Conservation (phyloP, 2,888 invertebrate genomes). For the Hyles lineata region DNA sequence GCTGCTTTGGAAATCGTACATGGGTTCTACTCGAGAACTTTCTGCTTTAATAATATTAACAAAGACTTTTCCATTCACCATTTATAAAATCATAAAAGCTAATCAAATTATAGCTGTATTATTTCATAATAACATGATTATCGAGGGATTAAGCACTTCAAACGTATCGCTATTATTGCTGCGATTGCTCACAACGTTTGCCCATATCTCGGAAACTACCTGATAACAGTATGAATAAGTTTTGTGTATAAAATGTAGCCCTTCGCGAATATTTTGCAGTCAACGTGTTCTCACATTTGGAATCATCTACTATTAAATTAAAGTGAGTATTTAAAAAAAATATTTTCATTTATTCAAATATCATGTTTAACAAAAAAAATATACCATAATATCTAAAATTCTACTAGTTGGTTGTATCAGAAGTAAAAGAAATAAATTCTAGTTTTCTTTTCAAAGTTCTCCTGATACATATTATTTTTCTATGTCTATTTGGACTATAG, state of each 20-base stretch:
- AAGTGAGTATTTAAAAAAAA: conserved; percentile 24
- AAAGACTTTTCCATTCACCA: background rate
- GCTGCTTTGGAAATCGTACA: too few relatives aligned
- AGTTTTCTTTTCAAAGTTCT: too few relatives aligned
- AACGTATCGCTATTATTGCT: conserved; percentile 28
- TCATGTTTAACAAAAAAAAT: too few relatives aligned
- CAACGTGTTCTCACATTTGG: background rate
- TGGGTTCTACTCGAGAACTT: too few relatives aligned
- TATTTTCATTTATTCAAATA: background rate
- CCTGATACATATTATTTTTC: too few relatives aligned
- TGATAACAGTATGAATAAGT: conserved; percentile 29
- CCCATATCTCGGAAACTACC: conserved; percentile 18
- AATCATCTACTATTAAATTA: background rate
- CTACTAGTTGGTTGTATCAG: too few relatives aligned
- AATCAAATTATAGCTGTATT: conserved; percentile 31
- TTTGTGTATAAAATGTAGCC: conserved; percentile 27
- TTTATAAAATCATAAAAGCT: conserved; percentile 26
- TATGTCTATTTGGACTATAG: too few relatives aligned
- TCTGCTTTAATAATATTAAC: background rate
- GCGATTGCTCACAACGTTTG: conserved; percentile 17
- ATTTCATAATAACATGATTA: conserved; percentile 33
- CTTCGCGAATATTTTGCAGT: conserved; percentile 13
- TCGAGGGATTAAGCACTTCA: conserved; percentile 31
- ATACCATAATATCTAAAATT: too few relatives aligned
- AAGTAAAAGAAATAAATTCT: too few relatives aligned